These are phyloP conservation scores for Timema cristinae DNA, from an alignment of 2,888 invertebrate genomes.

Conservation along the genomic window DNA sequence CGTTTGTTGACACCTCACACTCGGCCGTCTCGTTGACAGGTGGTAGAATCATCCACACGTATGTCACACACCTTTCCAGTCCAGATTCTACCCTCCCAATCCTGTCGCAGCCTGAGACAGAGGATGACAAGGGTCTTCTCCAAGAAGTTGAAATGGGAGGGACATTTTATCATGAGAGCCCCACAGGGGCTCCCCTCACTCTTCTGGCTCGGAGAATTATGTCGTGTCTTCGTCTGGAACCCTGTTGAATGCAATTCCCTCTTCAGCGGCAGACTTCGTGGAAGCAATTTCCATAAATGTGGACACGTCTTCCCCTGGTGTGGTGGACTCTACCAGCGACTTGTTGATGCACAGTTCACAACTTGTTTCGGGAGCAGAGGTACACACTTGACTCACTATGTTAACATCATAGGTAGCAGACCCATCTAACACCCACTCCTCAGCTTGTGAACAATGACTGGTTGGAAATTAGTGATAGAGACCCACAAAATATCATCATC, in stretches of 20 bases:
- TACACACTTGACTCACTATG: no score
- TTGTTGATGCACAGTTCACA: constrained; percentile 14
- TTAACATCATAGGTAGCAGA: no score
- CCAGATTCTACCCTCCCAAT: constrained; percentile 15
- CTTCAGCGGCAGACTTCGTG: constrained; percentile 10
- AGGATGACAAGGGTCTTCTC: constrained; percentile 17
- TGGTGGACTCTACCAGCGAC: constrained; percentile 21
- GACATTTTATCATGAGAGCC: constrained; percentile 2
- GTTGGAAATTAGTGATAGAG: no score
- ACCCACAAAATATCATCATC: no score
- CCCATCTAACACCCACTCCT: no score
- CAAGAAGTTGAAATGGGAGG: constrained; percentile 15
- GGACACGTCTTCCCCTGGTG: constrained; percentile 15
- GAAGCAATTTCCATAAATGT: constrained; percentile 11
- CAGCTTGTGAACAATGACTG: no score
- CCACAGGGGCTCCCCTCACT: no score
- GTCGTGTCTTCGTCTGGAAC: constrained; percentile 20
- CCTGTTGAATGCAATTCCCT: constrained; percentile 16
- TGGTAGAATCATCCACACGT: no score
- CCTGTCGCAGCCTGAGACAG: constrained; percentile 8
- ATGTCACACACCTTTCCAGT: constrained; percentile 16
- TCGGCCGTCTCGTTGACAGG: no score
- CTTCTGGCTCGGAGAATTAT: constrained; percentile 15
- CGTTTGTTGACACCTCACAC: no score
- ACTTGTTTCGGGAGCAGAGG: no score